Conservation (phyloP, 2,888 invertebrate genomes). For the Philopedon plagiatum region DNA sequence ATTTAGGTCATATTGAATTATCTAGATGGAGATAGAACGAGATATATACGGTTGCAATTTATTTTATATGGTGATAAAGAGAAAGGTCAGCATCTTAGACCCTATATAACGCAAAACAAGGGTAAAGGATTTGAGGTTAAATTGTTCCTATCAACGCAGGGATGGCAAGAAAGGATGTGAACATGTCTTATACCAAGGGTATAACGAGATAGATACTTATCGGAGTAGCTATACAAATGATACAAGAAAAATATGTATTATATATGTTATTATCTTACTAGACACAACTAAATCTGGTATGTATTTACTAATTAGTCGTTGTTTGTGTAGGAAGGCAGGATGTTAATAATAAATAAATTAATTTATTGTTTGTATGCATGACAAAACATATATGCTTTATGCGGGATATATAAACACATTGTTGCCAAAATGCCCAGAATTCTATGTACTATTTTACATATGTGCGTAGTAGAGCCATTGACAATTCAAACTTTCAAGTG, state of each 20-base stretch:
- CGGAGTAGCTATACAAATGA: neutral
- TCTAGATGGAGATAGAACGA: neutral
- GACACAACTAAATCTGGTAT: too few species aligned
- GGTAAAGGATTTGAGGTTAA: conserved; percentile 9
- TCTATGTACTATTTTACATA: too few species aligned
- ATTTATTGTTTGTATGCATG: too few species aligned
- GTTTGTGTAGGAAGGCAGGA: too few species aligned
- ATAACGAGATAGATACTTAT: neutral
- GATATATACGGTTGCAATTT: neutral
- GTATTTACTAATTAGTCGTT: too few species aligned
- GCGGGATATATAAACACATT: too few species aligned
- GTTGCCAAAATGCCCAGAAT: too few species aligned
- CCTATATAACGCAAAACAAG: conserved; percentile 4
- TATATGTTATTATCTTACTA: too few species aligned
- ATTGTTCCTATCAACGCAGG: neutral
- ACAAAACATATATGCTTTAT: too few species aligned
- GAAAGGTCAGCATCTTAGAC: neutral
- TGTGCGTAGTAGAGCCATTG: too few species aligned
- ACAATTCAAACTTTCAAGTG: too few species aligned
- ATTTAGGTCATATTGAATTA: neutral
- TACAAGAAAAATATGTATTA: neutral
- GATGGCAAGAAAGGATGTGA: conserved; percentile 5
- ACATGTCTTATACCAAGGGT: neutral
- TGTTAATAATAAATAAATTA: too few species aligned
- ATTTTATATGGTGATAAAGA: neutral